Evolutionary conservation across 1,140 invertebrate species (phyloP).

Genomic region (Diploscapter pachys): DNA sequence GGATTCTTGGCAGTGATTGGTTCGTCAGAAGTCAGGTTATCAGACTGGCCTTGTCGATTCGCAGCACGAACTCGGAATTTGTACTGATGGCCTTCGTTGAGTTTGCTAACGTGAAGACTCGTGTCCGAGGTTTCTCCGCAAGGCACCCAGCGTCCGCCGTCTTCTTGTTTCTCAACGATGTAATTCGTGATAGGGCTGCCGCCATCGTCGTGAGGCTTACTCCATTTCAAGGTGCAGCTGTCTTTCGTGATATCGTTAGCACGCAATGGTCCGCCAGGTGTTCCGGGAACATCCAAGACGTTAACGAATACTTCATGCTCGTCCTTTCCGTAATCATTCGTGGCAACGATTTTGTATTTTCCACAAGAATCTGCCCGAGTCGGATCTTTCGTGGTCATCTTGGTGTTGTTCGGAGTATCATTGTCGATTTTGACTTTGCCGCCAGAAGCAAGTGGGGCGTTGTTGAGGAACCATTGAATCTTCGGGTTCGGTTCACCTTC

Average conservation of each 20-base stretch:
- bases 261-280: slow-evolving; percentile 63
- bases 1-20: slow-evolving; percentile 92
- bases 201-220: slow-evolving; percentile 61
- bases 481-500: slow-evolving; percentile 82
- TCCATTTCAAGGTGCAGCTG: slow-evolving; percentile 62
- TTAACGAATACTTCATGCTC: slow-evolving; percentile 85
- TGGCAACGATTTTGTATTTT: slow-evolving; percentile 81
- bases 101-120: slow-evolving; percentile 66
- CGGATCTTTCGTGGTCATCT: slow-evolving; percentile 65
- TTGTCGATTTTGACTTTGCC: slow-evolving; percentile 59
- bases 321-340: slow-evolving; percentile 88
- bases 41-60: slow-evolving; percentile 91
- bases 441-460: slow-evolving; percentile 41
- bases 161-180: slow-evolving; percentile 86
- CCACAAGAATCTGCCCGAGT: slow-evolving; percentile 69
- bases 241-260: slow-evolving; percentile 63
- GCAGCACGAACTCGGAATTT: slow-evolving; percentile 83
- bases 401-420: slow-evolving; percentile 61
- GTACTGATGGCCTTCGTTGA: slow-evolving; percentile 94
- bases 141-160: slow-evolving; percentile 59
- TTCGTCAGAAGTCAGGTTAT: slow-evolving; percentile 79
- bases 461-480: slow-evolving; percentile 74
- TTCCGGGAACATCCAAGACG: slow-evolving; percentile 70
- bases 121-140: slow-evolving; percentile 80
- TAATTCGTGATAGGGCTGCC: slow-evolving; percentile 85